Evolutionary conservation across 23 tunicate genomes (phyloP).

Genomic region (Phallusia fumigata): DNA sequence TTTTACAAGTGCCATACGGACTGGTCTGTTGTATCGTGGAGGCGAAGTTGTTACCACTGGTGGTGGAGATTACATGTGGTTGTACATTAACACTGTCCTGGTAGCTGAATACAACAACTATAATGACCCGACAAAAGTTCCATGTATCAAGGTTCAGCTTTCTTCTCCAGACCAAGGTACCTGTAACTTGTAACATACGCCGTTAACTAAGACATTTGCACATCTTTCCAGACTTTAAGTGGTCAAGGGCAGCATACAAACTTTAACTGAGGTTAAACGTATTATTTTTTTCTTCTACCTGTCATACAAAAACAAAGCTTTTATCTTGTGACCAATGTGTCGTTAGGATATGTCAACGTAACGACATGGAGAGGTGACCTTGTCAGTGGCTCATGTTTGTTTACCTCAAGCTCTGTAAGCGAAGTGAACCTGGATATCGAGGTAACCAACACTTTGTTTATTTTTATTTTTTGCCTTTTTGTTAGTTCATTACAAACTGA

Average conservation of each 20-base stretch:
- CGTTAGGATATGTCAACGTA: conserved; percentile 29
- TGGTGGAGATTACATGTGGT: conserved; percentile 41
- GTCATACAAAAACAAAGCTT: no score
- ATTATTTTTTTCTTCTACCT: no score
- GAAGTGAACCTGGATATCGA: conserved; percentile 14
- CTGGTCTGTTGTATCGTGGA: conserved; percentile 19
- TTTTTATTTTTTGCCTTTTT: background rate
- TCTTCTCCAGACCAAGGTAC: conserved; percentile 16
- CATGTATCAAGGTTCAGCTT: conserved; percentile 19
- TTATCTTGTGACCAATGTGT: no score
- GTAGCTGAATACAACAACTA: conserved; percentile 24
- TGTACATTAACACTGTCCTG: conserved; percentile 24
- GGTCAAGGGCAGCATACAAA: no score
- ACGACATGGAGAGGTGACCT: background rate
- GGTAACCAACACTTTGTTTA: background rate
- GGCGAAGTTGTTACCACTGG: conserved; percentile 28
- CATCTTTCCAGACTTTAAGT: no score
- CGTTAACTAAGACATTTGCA: no score
- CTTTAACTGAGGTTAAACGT: no score
- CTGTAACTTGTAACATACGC: no score
- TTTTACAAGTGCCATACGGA: conserved; percentile 28
- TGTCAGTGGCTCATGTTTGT: background rate
- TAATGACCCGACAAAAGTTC: background rate
- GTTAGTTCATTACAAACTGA: background rate
- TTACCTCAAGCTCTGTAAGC: background rate